A percentile compares a stretch with the other conserved stretches of the same genome.
Evolutionary conservation across 2,888 invertebrate species (phyloP).

Genomic region (Stegophylla sp.): DNA sequence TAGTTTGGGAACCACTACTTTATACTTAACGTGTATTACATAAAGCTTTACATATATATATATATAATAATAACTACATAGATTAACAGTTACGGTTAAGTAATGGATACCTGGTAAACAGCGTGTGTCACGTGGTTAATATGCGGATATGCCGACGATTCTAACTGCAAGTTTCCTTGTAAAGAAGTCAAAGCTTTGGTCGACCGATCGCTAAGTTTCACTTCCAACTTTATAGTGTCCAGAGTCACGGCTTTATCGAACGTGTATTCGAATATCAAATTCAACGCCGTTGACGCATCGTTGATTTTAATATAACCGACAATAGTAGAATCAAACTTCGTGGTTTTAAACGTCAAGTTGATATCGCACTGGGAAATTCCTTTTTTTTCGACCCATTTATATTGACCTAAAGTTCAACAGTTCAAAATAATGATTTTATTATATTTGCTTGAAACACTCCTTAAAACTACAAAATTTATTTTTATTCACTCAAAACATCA

Average conservation of each 20-base stretch:
- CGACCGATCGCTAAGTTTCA: constrained; percentile 68
- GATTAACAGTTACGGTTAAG: background rate
- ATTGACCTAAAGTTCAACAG: constrained; percentile 66
- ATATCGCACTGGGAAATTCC: constrained; percentile 80
- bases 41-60: no score
- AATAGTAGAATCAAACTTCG: constrained; percentile 76
- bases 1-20: no score
- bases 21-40: no score
- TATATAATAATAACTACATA: no score
- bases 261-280: constrained; percentile 74
- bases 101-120: constrained; percentile 73
- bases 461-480: no score
- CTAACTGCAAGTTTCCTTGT: constrained; percentile 73
- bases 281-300: constrained; percentile 68
- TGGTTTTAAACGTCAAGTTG: constrained; percentile 78
- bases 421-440: no score
- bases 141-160: constrained; percentile 78
- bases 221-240: constrained; percentile 62
- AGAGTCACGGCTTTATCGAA: constrained; percentile 68
- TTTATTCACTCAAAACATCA: no score
- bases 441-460: no score
- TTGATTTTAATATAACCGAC: constrained; percentile 74
- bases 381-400: constrained; percentile 72
- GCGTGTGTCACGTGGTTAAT: constrained; percentile 74
- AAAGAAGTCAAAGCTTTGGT: constrained; percentile 70